These are phyloP conservation scores for Masticophis lateralis DNA, from an alignment of 2,797 vertebrate genomes.

Conservation along the genomic window DNA sequence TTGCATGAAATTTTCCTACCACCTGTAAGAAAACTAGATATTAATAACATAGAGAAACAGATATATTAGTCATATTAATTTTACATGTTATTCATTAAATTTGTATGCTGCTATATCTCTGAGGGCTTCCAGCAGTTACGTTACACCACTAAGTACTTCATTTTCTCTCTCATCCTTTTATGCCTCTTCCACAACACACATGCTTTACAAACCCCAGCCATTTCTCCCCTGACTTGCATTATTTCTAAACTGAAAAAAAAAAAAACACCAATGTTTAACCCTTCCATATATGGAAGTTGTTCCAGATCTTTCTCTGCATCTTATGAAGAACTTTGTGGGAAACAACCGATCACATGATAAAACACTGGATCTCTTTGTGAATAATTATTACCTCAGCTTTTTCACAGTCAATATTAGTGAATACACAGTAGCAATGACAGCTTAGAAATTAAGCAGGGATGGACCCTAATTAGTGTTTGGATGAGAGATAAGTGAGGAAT, in stretches of 20 bases:
- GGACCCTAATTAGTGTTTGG: background rate
- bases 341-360: background rate
- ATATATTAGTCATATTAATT: background rate
- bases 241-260: background rate
- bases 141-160: background rate
- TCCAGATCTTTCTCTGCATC: background rate
- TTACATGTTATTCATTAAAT: background rate
- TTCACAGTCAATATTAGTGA: background rate
- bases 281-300: background rate
- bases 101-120: background rate
- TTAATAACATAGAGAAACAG: background rate
- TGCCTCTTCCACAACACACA: background rate
- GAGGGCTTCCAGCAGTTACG: background rate
- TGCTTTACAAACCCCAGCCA: background rate
- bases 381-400: background rate
- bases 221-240: background rate
- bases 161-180: background rate
- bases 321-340: background rate
- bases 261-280: background rate
- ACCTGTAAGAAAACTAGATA: background rate
- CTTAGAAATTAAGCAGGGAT: background rate
- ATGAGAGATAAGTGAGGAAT: background rate
- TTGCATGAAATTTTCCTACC: background rate
- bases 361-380: background rate
- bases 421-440: background rate